Conservation (phyloP, 1,140 invertebrate genomes). For the Danaus plexippus region DNA sequence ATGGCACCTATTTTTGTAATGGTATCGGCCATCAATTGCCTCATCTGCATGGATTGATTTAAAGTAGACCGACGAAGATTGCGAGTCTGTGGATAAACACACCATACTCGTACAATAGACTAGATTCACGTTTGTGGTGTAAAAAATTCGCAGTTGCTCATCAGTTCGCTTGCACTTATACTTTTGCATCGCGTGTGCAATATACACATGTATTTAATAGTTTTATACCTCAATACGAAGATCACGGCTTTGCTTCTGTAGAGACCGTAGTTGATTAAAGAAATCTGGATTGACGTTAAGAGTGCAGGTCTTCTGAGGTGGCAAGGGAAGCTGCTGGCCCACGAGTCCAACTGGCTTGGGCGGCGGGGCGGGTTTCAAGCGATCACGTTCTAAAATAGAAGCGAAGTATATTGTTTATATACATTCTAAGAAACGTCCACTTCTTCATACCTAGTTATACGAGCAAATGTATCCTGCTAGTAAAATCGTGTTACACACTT, state of each 20-base stretch:
- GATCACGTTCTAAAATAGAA: constrained; percentile 78
- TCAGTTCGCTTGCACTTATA: background rate
- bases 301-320: constrained; percentile 62
- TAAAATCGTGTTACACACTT: no score
- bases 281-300: constrained; percentile 83
- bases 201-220: background rate
- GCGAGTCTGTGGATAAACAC: constrained; percentile 65
- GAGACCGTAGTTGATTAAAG: constrained; percentile 85
- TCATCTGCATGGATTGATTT: constrained; percentile 90
- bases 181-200: constrained; percentile 14
- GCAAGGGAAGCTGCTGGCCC: constrained; percentile 61
- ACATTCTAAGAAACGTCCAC: no score
- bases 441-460: no score
- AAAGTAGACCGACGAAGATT: constrained; percentile 91
- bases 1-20: constrained; percentile 85
- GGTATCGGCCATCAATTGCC: constrained; percentile 91
- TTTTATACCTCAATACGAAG: constrained; percentile 84
- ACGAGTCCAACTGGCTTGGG: constrained; percentile 86
- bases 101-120: constrained; percentile 12
- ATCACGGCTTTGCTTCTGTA: constrained; percentile 93
- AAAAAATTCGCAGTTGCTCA: constrained; percentile 18
- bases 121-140: constrained; percentile 20
- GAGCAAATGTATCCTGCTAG: no score
- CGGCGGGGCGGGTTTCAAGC: constrained; percentile 86
- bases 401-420: no score